A percentile compares a stretch with the other conserved stretches of the same genome.
These are phyloP conservation scores for Drosophila flavopinicola DNA, from an alignment of 2,888 invertebrate genomes.

Conservation along the genomic window DNA sequence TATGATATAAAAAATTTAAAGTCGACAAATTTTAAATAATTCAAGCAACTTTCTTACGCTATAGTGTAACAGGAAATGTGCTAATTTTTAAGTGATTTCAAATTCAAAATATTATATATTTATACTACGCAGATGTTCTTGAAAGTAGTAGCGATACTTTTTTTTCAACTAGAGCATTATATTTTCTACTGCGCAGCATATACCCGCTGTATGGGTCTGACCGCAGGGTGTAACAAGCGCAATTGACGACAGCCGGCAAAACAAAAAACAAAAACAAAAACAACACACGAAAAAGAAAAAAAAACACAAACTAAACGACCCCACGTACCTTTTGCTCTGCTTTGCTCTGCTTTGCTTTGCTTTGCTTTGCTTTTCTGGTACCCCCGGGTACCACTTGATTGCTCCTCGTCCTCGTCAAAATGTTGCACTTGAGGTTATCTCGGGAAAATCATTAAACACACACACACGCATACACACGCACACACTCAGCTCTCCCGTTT, in stretches of 20 bases:
- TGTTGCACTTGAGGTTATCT: constrained; percentile 75
- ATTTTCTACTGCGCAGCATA: too few relatives aligned
- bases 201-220: neutral
- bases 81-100: too few relatives aligned
- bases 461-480: constrained; percentile 22
- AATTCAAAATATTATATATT: too few relatives aligned
- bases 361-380: neutral
- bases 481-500: too few relatives aligned
- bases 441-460: constrained; percentile 64
- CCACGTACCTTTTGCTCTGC: constrained; percentile 31
- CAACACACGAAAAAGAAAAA: neutral
- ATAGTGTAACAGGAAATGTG: too few relatives aligned
- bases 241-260: constrained; percentile 31
- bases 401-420: constrained; percentile 39
- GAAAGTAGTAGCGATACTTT: too few relatives aligned
- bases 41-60: too few relatives aligned
- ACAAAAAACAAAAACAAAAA: constrained; percentile 1
- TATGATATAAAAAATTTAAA: too few relatives aligned
- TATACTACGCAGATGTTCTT: too few relatives aligned
- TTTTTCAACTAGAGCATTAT: too few relatives aligned
- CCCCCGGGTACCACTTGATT: constrained; percentile 40
- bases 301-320: constrained; percentile 24
- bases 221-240: constrained; percentile 21
- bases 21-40: too few relatives aligned
- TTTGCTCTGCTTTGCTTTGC: neutral